A percentile compares a stretch with the other conserved stretches of the same genome.
Evolutionary conservation across 1,140 invertebrate species (phyloP).

Genomic region (Caerostris darwini): DNA sequence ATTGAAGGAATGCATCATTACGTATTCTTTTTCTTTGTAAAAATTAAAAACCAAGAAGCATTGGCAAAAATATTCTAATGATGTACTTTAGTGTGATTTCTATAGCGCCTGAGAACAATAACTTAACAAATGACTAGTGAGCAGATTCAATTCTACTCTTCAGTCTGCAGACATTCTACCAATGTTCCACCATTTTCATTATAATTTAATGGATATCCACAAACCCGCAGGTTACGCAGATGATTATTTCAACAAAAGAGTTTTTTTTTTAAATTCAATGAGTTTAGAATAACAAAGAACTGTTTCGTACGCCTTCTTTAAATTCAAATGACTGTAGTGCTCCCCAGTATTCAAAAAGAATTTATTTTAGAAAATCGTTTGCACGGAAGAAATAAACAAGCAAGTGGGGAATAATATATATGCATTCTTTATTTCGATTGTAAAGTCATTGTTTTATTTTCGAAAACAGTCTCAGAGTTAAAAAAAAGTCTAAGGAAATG

Average conservation of each 20-base stretch:
- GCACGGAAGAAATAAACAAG: conserved; percentile 27
- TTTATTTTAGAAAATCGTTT: background rate
- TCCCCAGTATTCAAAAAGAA: conserved; percentile 1
- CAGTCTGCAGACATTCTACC: conserved; percentile 27
- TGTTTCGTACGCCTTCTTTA: conserved; percentile 22
- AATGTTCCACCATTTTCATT: background rate
- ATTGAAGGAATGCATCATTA: conserved; percentile 26
- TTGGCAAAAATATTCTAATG: conserved; percentile 43
- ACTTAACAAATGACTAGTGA: conserved; percentile 42
- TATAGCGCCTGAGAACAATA: conserved; percentile 58
- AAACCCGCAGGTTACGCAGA: conserved; percentile 52
- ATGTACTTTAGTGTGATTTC: conserved; percentile 52
- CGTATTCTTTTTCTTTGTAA: background rate
- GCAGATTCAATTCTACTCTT: conserved; percentile 44
- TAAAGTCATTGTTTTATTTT: conserved; percentile 40
- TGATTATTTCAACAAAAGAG: conserved; percentile 59
- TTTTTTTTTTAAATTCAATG: background rate
- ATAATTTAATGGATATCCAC: conserved; percentile 42
- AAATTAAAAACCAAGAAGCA: background rate
- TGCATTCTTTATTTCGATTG: conserved; percentile 24
- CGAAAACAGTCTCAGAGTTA: background rate
- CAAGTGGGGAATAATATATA: background rate
- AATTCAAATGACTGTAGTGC: conserved; percentile 41
- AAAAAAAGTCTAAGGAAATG: background rate
- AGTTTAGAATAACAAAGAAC: conserved; percentile 50